Percentiles rank a stretch among this genome's conserved stretches.
Evolutionary conservation across 2,888 invertebrate genomes (phyloP).

Genomic region (Drosophila engyochracea): DNA sequence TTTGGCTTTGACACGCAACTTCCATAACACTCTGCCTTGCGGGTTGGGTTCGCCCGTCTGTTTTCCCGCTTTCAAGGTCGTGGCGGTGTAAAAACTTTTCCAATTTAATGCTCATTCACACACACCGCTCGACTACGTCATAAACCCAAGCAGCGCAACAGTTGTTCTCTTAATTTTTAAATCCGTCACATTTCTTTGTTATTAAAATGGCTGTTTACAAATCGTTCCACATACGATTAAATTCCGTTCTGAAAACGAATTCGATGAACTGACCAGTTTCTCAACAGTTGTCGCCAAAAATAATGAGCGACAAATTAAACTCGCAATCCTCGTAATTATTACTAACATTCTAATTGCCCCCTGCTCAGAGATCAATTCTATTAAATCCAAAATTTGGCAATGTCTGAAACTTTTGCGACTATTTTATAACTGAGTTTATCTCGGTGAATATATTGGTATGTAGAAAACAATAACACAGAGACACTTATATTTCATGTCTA

Average conservation of each 20-base stretch:
- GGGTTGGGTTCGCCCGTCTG: constrained; percentile 1
- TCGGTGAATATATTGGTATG: neutral
- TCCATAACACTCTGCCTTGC: constrained; percentile 26
- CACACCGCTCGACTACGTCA: constrained; percentile 37
- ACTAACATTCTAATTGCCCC: neutral
- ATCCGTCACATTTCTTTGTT: neutral
- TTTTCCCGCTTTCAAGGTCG: constrained; percentile 58
- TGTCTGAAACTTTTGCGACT: neutral
- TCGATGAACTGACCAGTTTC: neutral
- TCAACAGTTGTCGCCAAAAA: neutral
- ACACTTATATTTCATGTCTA: neutral
- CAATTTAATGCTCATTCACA: constrained; percentile 61
- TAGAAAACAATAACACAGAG: neutral
- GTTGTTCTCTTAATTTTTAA: neutral
- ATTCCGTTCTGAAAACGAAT: neutral
- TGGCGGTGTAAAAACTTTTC: constrained; percentile 65
- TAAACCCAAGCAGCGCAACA: constrained; percentile 3
- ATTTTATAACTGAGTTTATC: neutral
- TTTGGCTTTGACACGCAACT: constrained; percentile 56
- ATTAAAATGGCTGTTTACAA: neutral
- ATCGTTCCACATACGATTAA: neutral
- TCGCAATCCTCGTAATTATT: neutral
- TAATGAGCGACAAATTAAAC: neutral
- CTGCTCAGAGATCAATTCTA: neutral
- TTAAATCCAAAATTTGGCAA: neutral